These are phyloP conservation scores for Andrena fulva DNA, from an alignment of 2,888 invertebrate species.

Conservation along the genomic window DNA sequence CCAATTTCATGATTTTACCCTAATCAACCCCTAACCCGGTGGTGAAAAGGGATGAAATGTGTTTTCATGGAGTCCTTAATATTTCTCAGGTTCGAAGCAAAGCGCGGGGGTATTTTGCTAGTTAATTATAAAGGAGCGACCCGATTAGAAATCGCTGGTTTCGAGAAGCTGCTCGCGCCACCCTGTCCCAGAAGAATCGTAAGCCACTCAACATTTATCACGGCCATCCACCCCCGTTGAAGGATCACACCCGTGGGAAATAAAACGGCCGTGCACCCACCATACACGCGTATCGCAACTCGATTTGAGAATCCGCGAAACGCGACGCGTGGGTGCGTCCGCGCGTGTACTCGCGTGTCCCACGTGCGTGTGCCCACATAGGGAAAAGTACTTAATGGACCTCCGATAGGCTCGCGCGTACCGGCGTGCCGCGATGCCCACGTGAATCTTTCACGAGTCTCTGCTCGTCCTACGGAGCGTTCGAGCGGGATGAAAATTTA, in stretches of 20 bases:
- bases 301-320: slow-evolving; percentile 62
- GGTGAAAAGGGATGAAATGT: no score
- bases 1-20: no score
- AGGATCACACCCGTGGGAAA: slow-evolving; percentile 19
- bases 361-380: slow-evolving; percentile 71
- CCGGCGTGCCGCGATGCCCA: slow-evolving; percentile 45
- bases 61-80: neutral
- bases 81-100: neutral
- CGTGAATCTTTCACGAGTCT: slow-evolving; percentile 66
- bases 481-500: slow-evolving; percentile 61
- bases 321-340: slow-evolving; percentile 64
- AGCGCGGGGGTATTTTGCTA: neutral
- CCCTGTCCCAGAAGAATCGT: neutral
- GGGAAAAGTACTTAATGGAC: slow-evolving; percentile 76
- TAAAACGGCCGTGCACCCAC: slow-evolving; percentile 15
- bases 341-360: slow-evolving; percentile 55
- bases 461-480: slow-evolving; percentile 51
- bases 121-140: neutral
- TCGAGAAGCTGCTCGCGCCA: neutral
- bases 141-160: neutral
- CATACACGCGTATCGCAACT: slow-evolving; percentile 39
- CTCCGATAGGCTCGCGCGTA: slow-evolving; percentile 71
- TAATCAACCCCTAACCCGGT: no score
- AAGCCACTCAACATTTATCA: slow-evolving; percentile 37
- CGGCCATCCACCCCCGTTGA: slow-evolving; percentile 15